Conservation (phyloP, 2,797 vertebrate species). For the Rhynchotus rufescens region DNA sequence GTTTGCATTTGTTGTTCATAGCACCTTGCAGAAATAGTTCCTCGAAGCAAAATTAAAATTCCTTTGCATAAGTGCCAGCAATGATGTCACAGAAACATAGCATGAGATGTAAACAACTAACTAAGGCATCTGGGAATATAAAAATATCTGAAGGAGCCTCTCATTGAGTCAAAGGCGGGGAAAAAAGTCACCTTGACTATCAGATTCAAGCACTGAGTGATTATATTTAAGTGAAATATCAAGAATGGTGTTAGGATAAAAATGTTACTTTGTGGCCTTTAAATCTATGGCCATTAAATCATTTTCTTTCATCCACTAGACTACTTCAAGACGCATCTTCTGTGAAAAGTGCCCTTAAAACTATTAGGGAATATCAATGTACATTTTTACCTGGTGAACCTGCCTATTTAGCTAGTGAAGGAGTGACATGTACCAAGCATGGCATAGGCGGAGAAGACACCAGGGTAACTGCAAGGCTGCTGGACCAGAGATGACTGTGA, state of each 20-base stretch:
- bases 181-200: conserved; percentile 64
- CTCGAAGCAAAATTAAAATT: not conserved
- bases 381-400: not conserved
- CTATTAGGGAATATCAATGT: not conserved
- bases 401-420: not conserved
- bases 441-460: not conserved
- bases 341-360: not conserved
- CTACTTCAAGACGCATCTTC: not conserved
- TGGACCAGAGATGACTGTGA: not conserved
- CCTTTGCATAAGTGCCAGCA: not conserved
- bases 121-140: not conserved
- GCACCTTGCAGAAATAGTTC: not conserved
- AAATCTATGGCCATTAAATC: conserved; percentile 40
- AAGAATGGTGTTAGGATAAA: conserved; percentile 40
- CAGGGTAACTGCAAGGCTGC: not conserved
- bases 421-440: not conserved
- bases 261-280: conserved; percentile 25
- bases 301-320: not conserved
- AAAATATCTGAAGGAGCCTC: not conserved
- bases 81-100: not conserved
- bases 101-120: not conserved
- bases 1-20: not conserved
- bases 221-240: conserved; percentile 52
- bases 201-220: conserved; percentile 9
- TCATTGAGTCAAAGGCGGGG: not conserved